Conservation (phyloP, 2,888 invertebrate species). For the Helleia helle region DNA sequence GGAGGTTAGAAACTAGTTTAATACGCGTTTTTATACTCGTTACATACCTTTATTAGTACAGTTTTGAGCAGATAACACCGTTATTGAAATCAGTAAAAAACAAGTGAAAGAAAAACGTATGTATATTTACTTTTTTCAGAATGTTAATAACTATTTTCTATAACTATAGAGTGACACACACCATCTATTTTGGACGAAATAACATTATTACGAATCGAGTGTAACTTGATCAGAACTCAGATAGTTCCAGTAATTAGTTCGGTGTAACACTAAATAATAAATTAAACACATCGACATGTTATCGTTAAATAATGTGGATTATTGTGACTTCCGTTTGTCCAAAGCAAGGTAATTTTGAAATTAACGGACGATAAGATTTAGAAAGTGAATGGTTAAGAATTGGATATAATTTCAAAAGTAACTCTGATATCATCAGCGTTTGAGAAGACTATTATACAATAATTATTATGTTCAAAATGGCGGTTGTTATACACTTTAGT, state of each 20-base stretch:
- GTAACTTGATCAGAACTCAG: no score
- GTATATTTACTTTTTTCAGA: no score
- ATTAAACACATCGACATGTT: no score
- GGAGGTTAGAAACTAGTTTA: conserved; percentile 5
- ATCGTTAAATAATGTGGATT: background rate
- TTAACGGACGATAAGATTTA: background rate
- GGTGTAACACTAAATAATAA: no score
- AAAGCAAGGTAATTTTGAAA: background rate
- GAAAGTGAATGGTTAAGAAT: conserved; percentile 3
- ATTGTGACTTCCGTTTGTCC: background rate
- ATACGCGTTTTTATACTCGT: conserved; percentile 1
- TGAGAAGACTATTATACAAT: background rate
- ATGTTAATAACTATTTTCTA: no score
- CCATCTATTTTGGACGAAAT: no score
- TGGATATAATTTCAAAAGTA: conserved; percentile 1
- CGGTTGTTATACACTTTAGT: background rate
- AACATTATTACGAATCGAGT: no score
- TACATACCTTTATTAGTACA: background rate
- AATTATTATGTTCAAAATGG: background rate
- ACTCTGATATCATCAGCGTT: conserved; percentile 3
- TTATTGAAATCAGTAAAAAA: no score
- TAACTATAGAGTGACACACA: no score
- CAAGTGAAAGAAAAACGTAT: no score
- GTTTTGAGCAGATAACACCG: no score
- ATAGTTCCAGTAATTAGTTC: no score